phyloP scores from a whole-genome alignment of 2,888 invertebrate species.

The Meteorus cinctellus region DNA sequence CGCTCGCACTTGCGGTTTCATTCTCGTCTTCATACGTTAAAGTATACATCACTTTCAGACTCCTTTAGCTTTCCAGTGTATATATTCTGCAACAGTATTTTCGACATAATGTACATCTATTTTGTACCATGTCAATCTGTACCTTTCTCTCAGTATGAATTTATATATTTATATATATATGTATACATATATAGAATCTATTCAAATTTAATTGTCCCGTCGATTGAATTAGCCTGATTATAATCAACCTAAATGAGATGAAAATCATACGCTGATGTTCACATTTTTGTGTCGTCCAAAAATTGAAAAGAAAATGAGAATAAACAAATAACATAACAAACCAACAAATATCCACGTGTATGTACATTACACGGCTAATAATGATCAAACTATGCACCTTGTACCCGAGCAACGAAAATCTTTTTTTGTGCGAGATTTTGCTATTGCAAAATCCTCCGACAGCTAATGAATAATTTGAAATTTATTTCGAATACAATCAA shows the following conservation, averaged over 20 bases:
- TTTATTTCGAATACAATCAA: constrained; percentile 27
- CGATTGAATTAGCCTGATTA: neutral
- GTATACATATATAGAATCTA: neutral
- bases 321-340: neutral
- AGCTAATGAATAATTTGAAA: constrained; percentile 8
- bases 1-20: neutral
- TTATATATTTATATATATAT: neutral
- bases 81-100: neutral
- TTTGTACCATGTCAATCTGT: neutral
- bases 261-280: neutral
- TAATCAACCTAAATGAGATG: neutral
- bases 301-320: neutral
- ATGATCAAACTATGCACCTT: neutral
- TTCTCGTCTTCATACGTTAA: neutral
- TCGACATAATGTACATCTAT: neutral
- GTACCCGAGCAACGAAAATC: neutral
- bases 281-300: neutral
- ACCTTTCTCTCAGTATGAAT: neutral
- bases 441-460: neutral
- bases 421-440: neutral
- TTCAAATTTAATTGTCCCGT: neutral
- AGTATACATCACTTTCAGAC: neutral
- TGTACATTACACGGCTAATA: neutral
- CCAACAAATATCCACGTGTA: neutral
- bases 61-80: neutral